A percentile compares a stretch with the other conserved stretches of the same genome.
These are phyloP conservation scores for Drosophila ogumai DNA, from an alignment of 1,140 invertebrate species.

Conservation along the genomic window DNA sequence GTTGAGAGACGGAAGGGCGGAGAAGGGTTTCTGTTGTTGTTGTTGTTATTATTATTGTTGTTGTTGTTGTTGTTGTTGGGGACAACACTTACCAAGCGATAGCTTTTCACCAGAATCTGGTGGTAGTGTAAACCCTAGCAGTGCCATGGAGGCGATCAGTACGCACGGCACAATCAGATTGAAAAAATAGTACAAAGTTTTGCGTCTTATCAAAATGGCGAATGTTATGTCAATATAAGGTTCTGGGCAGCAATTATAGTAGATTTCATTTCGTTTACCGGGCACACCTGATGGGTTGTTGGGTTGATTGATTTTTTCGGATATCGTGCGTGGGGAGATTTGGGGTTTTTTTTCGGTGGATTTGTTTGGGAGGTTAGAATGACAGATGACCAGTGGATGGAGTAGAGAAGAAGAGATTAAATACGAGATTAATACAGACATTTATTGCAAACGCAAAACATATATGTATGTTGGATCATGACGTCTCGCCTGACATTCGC, in stretches of 20 bases:
- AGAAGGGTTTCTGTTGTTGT: neutral
- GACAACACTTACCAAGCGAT: slow-evolving; percentile 92
- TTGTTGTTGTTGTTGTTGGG: slow-evolving; percentile 16
- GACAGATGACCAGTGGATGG: slow-evolving; percentile 14
- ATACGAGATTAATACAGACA: slow-evolving; percentile 19
- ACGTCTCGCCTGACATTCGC: slow-evolving; percentile 3
- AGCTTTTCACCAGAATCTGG: slow-evolving; percentile 99
- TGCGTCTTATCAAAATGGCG: slow-evolving; percentile 97
- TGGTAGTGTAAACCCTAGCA: slow-evolving; percentile 98
- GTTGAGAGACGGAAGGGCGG: slow-evolving; percentile 36
- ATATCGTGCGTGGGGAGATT: slow-evolving; percentile 1
- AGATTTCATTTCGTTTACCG: slow-evolving; percentile 95
- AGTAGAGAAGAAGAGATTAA: slow-evolving; percentile 39
- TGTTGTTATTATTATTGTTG: too few relatives aligned
- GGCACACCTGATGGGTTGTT: slow-evolving; percentile 90
- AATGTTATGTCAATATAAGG: slow-evolving; percentile 99
- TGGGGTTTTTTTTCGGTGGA: neutral
- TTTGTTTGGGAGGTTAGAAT: slow-evolving; percentile 6
- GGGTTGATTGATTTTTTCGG: slow-evolving; percentile 8
- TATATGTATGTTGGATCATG: neutral
- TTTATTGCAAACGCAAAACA: slow-evolving; percentile 20
- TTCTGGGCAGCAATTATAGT: slow-evolving; percentile 97
- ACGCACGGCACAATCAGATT: slow-evolving; percentile 99
- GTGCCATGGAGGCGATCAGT: slow-evolving; percentile 99
- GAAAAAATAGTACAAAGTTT: slow-evolving; percentile 99